A percentile compares a stretch with the other conserved stretches of the same genome.
These are phyloP conservation scores for Hylaeus volcanicus DNA, from an alignment of 1,140 invertebrate species.

Conservation along the genomic window DNA sequence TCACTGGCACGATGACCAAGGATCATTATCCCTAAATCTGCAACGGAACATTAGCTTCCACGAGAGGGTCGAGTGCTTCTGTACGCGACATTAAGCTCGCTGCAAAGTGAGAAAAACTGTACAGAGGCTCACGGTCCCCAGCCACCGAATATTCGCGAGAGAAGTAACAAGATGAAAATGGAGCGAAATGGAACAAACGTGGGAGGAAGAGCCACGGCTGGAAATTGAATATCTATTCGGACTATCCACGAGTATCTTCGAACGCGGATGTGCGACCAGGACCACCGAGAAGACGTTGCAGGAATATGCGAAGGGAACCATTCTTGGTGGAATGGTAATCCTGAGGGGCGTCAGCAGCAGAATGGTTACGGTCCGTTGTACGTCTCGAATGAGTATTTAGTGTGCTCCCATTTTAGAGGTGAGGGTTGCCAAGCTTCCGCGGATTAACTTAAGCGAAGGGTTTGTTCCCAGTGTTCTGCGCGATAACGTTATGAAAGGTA, in stretches of 20 bases:
- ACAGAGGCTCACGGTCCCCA: background rate
- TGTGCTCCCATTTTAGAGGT: background rate
- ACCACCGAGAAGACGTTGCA: too few relatives aligned
- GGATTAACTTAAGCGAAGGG: background rate
- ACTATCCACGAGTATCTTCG: too few relatives aligned
- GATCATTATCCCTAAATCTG: conserved; percentile 3
- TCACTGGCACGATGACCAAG: too few relatives aligned
- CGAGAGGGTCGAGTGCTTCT: background rate
- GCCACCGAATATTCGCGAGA: too few relatives aligned
- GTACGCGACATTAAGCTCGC: conserved; percentile 34
- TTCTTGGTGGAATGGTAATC: too few relatives aligned
- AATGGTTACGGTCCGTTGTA: background rate
- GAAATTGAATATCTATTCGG: background rate
- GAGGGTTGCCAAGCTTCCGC: background rate
- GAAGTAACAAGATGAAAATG: too few relatives aligned
- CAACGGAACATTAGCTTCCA: conserved; percentile 23
- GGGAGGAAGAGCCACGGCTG: too few relatives aligned
- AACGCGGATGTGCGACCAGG: too few relatives aligned
- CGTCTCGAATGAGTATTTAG: background rate
- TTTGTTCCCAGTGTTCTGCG: background rate
- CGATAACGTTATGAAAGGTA: too few relatives aligned
- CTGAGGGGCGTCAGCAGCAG: background rate
- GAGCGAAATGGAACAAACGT: too few relatives aligned
- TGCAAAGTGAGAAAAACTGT: conserved; percentile 20
- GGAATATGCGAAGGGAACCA: too few relatives aligned